Conservation (phyloP, 1,140 invertebrate species). For the Aphidius ervi region DNA sequence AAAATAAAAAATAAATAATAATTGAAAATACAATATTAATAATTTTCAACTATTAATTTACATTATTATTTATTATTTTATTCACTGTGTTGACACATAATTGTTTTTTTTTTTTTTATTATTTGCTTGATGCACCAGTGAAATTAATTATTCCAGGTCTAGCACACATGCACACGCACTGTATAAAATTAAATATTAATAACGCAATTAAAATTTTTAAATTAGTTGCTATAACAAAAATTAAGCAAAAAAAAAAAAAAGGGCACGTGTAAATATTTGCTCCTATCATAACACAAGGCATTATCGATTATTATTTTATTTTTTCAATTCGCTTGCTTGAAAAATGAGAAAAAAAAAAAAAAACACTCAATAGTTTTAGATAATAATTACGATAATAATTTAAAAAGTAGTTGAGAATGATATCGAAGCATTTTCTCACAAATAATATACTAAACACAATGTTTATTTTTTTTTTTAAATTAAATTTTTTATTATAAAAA, state of each 20-base stretch:
- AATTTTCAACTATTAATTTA: background rate
- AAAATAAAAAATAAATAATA: constrained; percentile 8
- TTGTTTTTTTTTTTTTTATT: constrained; percentile 11
- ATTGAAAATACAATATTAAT: background rate
- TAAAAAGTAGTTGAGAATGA: constrained; percentile 7
- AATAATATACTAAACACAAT: background rate
- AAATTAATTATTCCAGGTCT: constrained; percentile 8
- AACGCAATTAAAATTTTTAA: no score
- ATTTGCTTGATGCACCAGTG: constrained; percentile 18
- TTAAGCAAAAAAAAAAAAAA: no score
- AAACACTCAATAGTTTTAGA: background rate
- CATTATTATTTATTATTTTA: background rate
- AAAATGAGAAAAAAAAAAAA: background rate
- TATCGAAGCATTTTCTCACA: background rate
- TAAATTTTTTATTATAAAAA: background rate
- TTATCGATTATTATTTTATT: background rate
- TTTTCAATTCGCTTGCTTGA: background rate
- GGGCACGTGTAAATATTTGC: no score
- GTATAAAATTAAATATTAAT: no score
- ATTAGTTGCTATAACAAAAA: no score
- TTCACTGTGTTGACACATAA: constrained; percentile 10
- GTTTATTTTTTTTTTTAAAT: background rate
- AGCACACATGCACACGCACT: constrained; percentile 20
- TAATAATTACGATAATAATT: background rate
- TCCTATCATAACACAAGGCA: background rate